These are phyloP conservation scores for Gasterosteus aculeatus DNA, from an alignment of 2,113 vertebrate genomes.

Conservation along the genomic window DNA sequence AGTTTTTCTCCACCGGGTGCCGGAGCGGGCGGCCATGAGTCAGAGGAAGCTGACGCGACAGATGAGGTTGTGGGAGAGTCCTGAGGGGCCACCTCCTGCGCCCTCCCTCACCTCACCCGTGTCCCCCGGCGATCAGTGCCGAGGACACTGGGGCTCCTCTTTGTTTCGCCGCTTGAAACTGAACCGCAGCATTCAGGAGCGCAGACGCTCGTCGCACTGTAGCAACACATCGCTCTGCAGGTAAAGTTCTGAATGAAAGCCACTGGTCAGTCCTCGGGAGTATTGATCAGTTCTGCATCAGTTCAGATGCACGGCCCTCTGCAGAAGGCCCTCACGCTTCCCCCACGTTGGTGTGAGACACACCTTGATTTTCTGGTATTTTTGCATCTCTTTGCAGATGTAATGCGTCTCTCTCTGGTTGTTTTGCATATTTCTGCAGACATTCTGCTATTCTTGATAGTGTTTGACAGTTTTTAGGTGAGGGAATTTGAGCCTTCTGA, in stretches of 20 bases:
- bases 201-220: constrained; percentile 57
- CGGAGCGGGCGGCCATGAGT: constrained; percentile 72
- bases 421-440: too few relatives aligned
- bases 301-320: neutral
- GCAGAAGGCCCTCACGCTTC: neutral
- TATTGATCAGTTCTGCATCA: neutral
- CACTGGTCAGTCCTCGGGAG: constrained; percentile 2
- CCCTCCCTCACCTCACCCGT: constrained; percentile 59
- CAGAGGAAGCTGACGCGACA: constrained; percentile 75
- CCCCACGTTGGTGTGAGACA: neutral
- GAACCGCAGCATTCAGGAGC: constrained; percentile 75
- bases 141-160: constrained; percentile 54
- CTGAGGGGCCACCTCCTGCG: constrained; percentile 56
- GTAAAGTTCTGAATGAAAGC: constrained; percentile 44
- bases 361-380: neutral
- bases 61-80: constrained; percentile 69
- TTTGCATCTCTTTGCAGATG: neutral
- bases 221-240: constrained; percentile 35
- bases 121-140: constrained; percentile 59
- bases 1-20: constrained; percentile 46
- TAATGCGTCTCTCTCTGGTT: neutral
- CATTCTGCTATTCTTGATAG: too few relatives aligned
- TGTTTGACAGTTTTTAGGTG: neutral
- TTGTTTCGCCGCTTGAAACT: constrained; percentile 74
- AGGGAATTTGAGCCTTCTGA: neutral